phyloP scores from a whole-genome alignment of 2,888 invertebrate genomes.

The Apeira syringaria region DNA sequence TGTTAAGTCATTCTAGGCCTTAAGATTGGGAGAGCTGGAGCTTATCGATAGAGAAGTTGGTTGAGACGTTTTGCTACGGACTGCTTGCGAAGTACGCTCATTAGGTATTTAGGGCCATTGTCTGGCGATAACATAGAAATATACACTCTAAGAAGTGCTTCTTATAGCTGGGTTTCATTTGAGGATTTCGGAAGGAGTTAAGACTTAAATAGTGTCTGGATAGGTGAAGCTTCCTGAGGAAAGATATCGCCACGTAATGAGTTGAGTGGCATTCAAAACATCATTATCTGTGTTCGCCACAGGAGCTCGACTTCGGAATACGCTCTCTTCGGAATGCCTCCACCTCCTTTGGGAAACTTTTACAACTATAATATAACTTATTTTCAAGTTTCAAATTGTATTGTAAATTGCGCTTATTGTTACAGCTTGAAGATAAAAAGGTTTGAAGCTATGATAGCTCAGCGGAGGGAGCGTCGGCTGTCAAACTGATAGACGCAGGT shows the following conservation, averaged over 20 bases:
- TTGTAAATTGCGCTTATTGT: not conserved
- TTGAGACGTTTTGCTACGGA: constrained; percentile 56
- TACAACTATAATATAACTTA: constrained; percentile 9
- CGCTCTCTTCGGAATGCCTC: constrained; percentile 12
- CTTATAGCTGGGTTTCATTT: constrained; percentile 33
- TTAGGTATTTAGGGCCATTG: constrained; percentile 72
- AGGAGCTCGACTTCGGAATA: constrained; percentile 42
- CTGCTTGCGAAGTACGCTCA: constrained; percentile 58
- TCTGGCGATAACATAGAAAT: constrained; percentile 30
- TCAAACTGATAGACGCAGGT: too few species aligned
- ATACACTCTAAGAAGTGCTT: constrained; percentile 11
- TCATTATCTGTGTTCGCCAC: constrained; percentile 67
- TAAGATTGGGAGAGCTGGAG: constrained; percentile 25
- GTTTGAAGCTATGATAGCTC: too few species aligned
- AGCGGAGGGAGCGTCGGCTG: too few species aligned
- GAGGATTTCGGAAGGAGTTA: constrained; percentile 34
- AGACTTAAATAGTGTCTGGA: constrained; percentile 49
- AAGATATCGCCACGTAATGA: constrained; percentile 77
- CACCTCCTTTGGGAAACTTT: constrained; percentile 9
- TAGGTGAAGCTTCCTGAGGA: constrained; percentile 61
- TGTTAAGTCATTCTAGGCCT: constrained; percentile 40
- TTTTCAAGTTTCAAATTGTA: constrained; percentile 12
- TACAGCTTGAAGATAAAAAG: not conserved
- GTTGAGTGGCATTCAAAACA: constrained; percentile 77
- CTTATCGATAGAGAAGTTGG: constrained; percentile 25